Evolutionary conservation across 2,797 vertebrate genomes (phyloP).

Genomic region (Danionella dracula): DNA sequence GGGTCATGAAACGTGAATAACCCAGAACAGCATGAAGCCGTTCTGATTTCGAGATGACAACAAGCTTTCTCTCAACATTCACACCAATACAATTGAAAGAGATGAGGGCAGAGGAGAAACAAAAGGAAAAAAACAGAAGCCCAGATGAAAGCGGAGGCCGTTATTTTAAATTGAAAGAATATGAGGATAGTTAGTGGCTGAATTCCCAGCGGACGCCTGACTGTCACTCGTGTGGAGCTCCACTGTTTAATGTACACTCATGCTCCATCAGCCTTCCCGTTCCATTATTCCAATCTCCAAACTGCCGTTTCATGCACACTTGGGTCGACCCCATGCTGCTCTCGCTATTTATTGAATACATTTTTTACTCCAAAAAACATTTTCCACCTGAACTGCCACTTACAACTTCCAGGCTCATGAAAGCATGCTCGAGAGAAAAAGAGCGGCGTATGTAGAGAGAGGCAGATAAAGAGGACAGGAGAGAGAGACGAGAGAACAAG

Average conservation of each 20-base stretch:
- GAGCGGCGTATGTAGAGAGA: not conserved
- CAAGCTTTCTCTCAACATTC: slow-evolving; percentile 38
- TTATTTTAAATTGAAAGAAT: slow-evolving; percentile 89
- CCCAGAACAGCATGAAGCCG: slow-evolving; percentile 39
- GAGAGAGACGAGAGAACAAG: slow-evolving; percentile 36
- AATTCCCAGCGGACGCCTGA: slow-evolving; percentile 86
- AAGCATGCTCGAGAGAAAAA: slow-evolving; percentile 58
- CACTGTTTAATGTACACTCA: slow-evolving; percentile 99
- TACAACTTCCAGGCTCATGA: slow-evolving; percentile 90
- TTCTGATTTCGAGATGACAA: slow-evolving; percentile 21
- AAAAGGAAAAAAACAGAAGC: slow-evolving; percentile 38
- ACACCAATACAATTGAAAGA: slow-evolving; percentile 58
- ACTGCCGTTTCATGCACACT: slow-evolving; percentile 94
- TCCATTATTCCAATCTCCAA: slow-evolving; percentile 93
- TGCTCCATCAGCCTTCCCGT: slow-evolving; percentile 92
- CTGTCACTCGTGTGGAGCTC: slow-evolving; percentile 87
- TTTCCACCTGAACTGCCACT: slow-evolving; percentile 99
- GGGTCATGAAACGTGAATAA: slow-evolving; percentile 46
- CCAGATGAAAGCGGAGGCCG: slow-evolving; percentile 79
- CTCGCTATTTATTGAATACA: slow-evolving; percentile 99
- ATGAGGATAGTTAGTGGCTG: slow-evolving; percentile 97
- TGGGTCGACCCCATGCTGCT: slow-evolving; percentile 92
- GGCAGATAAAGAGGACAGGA: slow-evolving; percentile 50
- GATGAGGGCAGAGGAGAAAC: slow-evolving; percentile 1
- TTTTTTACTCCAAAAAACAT: slow-evolving; percentile 93